These are phyloP conservation scores for Amphipyra berbera DNA, from an alignment of 2,888 invertebrate species.

Conservation along the genomic window DNA sequence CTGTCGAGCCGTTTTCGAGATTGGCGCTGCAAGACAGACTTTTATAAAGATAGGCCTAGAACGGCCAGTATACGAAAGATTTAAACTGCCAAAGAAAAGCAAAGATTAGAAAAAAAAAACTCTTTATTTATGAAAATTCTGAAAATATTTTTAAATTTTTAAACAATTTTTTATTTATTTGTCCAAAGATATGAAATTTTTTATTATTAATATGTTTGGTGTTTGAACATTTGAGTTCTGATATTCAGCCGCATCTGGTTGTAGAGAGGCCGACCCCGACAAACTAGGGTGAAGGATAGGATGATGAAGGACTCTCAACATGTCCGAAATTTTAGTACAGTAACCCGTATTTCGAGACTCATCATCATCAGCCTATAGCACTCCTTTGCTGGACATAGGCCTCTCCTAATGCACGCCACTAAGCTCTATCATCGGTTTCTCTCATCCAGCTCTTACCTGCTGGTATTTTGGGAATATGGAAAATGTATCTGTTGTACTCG, in stretches of 20 bases:
- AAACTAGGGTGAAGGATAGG: too few relatives aligned
- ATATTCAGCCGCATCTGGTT: background rate
- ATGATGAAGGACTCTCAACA: too few relatives aligned
- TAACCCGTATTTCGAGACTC: too few relatives aligned
- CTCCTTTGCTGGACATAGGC: too few relatives aligned
- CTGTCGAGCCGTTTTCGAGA: conserved; percentile 43
- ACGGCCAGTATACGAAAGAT: conserved; percentile 66
- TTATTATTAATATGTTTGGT: conserved; percentile 11
- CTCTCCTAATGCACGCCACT: too few relatives aligned
- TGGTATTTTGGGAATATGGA: too few relatives aligned
- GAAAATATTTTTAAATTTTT: conserved; percentile 20
- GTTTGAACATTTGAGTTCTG: conserved; percentile 24
- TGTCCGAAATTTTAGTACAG: too few relatives aligned
- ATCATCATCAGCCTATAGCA: too few relatives aligned
- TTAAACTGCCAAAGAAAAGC: conserved; percentile 74
- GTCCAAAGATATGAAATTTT: conserved; percentile 46
- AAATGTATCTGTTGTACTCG: too few relatives aligned
- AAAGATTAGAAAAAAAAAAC: conserved; percentile 62
- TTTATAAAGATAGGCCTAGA: conserved; percentile 44
- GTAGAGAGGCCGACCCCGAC: too few relatives aligned
- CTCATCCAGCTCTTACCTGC: too few relatives aligned
- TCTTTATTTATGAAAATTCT: conserved; percentile 43
- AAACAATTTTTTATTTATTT: conserved; percentile 52
- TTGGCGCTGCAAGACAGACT: conserved; percentile 38
- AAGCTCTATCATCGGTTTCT: too few relatives aligned